Evolutionary conservation across 2,113 vertebrate genomes (phyloP), one percentile per base, ranked within the genome.

Genomic region (Ursus arctos): DNA sequence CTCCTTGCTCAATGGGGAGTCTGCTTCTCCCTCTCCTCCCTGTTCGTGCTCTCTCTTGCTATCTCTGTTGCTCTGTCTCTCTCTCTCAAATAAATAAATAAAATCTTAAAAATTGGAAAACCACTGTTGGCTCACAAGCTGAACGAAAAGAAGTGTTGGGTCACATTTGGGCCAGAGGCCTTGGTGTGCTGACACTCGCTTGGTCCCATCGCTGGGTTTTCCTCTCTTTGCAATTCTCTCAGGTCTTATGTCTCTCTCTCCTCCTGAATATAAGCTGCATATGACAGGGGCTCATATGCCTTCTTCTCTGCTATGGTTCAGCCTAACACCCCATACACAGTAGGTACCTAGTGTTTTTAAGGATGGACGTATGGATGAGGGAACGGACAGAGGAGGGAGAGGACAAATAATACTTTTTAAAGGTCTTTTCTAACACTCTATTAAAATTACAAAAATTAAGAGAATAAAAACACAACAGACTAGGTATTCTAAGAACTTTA

Each of bases 391-490:
- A 18, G 26, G 43, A 77, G 16, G 47, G 15, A 74, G 83, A 33
- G 14, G n/a, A 74, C 18, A 97, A 81, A 88, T 11, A 71, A 51
- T 74, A 31, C 3, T 43, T 95, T 96, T 67, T 18, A 82, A 85
- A 94, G 18, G 15, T 85, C n/a, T 80, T 53, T 77, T 47, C 24
- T 57, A 40, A 85, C 24, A 26, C 11, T 28, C 12, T 82, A 71
- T 24, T 91, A 71, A 76, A 88, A 69, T 83, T 53, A 55, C 2
- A 92, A 74, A 96, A 94, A 72, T 77, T 51, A 96, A 82, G 61
- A 72, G 47, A 82, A 63, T 53, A 89, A 87, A 94, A 94, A 74
- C 31, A 85, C 16, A n/a, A 21, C 2, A 88, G 65, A 91, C 31
- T 10, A 24, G 33, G 15, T 61, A 83, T 31, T 69, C 31, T 84